Conservation (phyloP, 2,797 vertebrate species). For the Pogoniulus pusillus region DNA sequence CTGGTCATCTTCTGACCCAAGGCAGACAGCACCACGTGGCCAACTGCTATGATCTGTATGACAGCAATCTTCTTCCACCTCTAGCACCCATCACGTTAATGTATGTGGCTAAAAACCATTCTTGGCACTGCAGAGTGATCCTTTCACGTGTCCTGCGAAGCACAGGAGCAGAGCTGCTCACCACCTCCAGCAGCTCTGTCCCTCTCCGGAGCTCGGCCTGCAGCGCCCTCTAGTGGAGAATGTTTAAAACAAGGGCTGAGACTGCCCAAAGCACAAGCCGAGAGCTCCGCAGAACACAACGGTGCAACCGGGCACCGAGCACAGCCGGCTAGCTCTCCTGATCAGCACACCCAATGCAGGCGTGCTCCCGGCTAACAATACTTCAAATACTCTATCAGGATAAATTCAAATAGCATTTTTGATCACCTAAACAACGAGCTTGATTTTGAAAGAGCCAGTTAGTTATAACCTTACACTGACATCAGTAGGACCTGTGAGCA, state of each 20-base stretch:
- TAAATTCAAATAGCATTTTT: neutral
- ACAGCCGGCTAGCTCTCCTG: neutral
- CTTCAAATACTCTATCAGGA: neutral
- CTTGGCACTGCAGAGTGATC: neutral
- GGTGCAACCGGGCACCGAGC: neutral
- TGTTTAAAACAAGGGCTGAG: neutral
- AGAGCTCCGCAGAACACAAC: neutral
- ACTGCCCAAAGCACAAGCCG: neutral
- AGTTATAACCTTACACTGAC: neutral
- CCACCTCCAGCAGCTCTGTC: no score
- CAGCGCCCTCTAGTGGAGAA: slow-evolving; percentile 39
- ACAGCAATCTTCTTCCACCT: neutral
- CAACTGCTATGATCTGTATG: neutral
- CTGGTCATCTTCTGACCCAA: neutral
- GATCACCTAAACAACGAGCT: neutral
- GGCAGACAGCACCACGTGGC: neutral
- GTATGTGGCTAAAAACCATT: neutral
- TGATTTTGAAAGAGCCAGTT: neutral
- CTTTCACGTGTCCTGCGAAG: no score
- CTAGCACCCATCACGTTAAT: neutral
- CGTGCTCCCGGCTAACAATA: neutral
- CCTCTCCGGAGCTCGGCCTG: neutral
- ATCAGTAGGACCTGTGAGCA: neutral
- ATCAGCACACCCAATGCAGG: neutral
- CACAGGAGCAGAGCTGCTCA: neutral